A percentile compares a stretch with the other conserved stretches of the same genome.
Evolutionary conservation across 2,113 vertebrate species (phyloP).

Genomic region (Laterallus jamaicensis): DNA sequence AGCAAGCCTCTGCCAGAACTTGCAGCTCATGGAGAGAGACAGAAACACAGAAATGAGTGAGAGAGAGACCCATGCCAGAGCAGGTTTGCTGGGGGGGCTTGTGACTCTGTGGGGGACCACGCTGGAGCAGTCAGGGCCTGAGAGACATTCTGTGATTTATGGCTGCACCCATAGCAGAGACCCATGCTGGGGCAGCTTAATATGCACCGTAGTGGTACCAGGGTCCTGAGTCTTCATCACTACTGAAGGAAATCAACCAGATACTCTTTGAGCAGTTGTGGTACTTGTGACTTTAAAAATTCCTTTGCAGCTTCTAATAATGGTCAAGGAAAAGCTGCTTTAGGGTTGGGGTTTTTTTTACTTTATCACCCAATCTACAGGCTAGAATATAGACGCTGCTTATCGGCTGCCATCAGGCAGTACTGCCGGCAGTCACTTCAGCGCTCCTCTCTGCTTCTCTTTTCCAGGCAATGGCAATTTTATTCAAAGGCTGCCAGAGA

Average conservation of each 20-base stretch:
- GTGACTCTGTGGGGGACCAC: too few species aligned
- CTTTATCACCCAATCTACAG: background rate
- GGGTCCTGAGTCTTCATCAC: background rate
- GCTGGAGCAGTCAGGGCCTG: too few species aligned
- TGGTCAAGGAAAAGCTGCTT: accelerated
- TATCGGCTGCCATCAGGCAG: accelerated
- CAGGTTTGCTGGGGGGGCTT: too few species aligned
- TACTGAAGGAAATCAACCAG: background rate
- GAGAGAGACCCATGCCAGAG: too few species aligned
- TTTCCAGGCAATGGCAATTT: too few species aligned
- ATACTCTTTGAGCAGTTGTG: background rate
- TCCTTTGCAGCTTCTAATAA: background rate
- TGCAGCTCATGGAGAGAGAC: too few species aligned
- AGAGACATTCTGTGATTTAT: too few species aligned
- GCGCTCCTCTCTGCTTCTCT: background rate
- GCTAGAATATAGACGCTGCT: accelerated
- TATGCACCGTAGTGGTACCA: accelerated
- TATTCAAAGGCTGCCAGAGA: too few species aligned
- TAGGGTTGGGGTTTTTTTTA: background rate
- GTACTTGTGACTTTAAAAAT: background rate
- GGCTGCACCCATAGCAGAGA: too few species aligned
- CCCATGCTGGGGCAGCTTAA: background rate
- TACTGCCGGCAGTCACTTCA: accelerated
- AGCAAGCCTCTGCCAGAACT: too few species aligned
- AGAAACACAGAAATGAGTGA: too few species aligned